A percentile compares a stretch with the other conserved stretches of the same genome.
These are phyloP conservation scores for Clepsis dumicolana DNA, from an alignment of 2,888 invertebrate species.

Conservation along the genomic window DNA sequence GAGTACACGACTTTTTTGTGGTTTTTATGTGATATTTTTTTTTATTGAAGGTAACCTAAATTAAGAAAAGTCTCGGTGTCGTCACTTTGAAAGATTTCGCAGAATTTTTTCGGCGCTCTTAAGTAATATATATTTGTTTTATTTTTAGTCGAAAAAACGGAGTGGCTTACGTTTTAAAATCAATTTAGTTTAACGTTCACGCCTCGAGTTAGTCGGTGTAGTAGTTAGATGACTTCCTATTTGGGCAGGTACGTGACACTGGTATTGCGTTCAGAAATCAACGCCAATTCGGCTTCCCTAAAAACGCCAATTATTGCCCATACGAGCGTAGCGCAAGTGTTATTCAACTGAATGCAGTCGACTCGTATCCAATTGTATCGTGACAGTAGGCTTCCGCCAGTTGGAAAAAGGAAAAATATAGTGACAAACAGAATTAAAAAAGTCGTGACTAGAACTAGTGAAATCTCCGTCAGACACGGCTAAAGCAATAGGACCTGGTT, in stretches of 20 bases:
- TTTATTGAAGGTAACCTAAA: no score
- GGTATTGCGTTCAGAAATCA: conserved; percentile 8
- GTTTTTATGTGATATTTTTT: no score
- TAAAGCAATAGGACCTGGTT: conserved; percentile 29
- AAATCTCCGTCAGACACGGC: conserved; percentile 32
- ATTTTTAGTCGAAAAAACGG: background rate
- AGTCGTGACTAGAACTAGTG: conserved; percentile 40
- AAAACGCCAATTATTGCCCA: conserved; percentile 34
- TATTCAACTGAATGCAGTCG: conserved; percentile 35
- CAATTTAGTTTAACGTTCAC: conserved; percentile 18
- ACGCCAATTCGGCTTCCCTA: conserved; percentile 13
- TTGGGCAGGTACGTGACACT: conserved; percentile 27
- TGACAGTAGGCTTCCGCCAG: conserved; percentile 39
- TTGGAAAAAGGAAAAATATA: conserved; percentile 29
- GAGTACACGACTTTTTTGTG: no score
- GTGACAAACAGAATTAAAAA: conserved; percentile 34
- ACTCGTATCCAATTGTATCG: conserved; percentile 38
- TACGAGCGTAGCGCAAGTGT: conserved; percentile 34
- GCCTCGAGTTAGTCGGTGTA: conserved; percentile 3
- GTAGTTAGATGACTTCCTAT: conserved; percentile 33
- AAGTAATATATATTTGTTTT: background rate
- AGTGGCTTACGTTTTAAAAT: background rate
- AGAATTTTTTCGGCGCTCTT: background rate
- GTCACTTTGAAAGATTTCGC: background rate
- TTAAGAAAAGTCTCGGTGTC: background rate